Evolutionary conservation across 2,888 invertebrate genomes (phyloP).

Genomic region (Aspidiotus destructor): DNA sequence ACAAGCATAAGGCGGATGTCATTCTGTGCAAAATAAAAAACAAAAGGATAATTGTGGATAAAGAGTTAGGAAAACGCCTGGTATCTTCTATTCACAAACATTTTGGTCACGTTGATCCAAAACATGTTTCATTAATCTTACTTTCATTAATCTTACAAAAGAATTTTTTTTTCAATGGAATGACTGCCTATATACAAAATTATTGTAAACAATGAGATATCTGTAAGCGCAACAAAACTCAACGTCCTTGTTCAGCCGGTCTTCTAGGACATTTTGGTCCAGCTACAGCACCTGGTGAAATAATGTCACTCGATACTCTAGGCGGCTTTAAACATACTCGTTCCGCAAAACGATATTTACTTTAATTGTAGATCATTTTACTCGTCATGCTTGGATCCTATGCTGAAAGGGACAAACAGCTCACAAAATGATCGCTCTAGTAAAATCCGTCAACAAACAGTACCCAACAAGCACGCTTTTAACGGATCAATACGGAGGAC

Average conservation of each 20-base stretch:
- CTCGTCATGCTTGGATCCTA: constrained; percentile 1
- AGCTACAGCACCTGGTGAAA: constrained; percentile 36
- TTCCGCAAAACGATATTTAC: not conserved
- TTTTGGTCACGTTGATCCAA: constrained; percentile 11
- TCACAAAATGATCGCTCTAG: not conserved
- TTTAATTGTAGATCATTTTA: constrained; percentile 2
- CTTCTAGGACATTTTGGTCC: constrained; percentile 39
- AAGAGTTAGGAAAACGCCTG: not conserved
- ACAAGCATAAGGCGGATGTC: not conserved
- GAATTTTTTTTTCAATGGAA: constrained; percentile 20
- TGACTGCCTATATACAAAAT: constrained; percentile 23
- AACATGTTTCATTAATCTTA: not conserved
- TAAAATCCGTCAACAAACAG: not conserved
- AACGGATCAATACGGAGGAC: constrained; percentile 6
- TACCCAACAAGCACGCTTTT: not conserved
- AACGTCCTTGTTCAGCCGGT: constrained; percentile 36
- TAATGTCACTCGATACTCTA: constrained; percentile 7
- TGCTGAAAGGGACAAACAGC: not conserved
- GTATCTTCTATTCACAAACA: constrained; percentile 1
- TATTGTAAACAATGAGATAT: constrained; percentile 36
- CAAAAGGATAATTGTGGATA: not conserved
- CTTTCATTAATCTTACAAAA: no score
- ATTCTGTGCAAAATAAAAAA: not conserved
- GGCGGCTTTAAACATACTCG: not conserved
- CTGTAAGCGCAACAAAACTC: constrained; percentile 38